A percentile compares a stretch with the other conserved stretches of the same genome.
Conservation (phyloP, 1,140 invertebrate species). For the Macrosteles quadrilineatus region DNA sequence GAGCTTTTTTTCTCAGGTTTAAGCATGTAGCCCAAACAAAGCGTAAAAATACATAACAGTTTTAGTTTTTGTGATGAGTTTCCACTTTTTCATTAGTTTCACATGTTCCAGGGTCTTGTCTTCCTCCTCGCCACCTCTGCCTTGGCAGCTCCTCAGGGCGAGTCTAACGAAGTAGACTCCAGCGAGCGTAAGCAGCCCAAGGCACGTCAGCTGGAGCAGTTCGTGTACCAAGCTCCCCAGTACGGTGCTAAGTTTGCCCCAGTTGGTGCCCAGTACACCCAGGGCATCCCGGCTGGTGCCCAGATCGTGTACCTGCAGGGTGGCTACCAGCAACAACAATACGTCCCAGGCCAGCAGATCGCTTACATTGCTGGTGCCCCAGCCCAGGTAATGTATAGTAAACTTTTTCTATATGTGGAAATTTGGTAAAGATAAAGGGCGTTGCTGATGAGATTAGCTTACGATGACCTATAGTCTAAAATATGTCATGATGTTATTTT, state of each 20-base stretch:
- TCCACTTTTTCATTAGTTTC: too few species aligned
- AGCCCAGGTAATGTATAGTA: background rate
- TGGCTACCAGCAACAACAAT: slow-evolving; percentile 45
- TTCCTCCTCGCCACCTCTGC: background rate
- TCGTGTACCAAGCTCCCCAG: background rate
- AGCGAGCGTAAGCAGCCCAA: background rate
- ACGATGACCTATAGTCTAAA: too few species aligned
- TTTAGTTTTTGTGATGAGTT: too few species aligned
- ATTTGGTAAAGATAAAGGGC: too few species aligned
- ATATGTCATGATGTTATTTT: too few species aligned
- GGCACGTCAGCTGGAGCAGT: background rate
- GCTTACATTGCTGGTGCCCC: background rate
- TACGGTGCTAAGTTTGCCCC: background rate
- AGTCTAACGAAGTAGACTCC: background rate
- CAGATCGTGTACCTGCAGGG: background rate
- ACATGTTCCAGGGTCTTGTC: background rate
- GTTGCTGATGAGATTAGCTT: too few species aligned
- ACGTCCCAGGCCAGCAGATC: slow-evolving; percentile 1
- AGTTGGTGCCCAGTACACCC: background rate
- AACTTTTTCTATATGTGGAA: too few species aligned
- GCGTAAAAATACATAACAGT: too few species aligned
- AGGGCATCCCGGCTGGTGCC: background rate
- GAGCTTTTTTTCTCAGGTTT: too few species aligned
- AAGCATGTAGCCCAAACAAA: too few species aligned
- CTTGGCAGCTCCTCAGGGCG: slow-evolving; percentile 10